Percentiles rank a stretch among this genome's conserved stretches.
These are phyloP conservation scores for Apostichopus californicus DNA, from an alignment of 35 echinoderm and acorn worm species.

Conservation along the genomic window DNA sequence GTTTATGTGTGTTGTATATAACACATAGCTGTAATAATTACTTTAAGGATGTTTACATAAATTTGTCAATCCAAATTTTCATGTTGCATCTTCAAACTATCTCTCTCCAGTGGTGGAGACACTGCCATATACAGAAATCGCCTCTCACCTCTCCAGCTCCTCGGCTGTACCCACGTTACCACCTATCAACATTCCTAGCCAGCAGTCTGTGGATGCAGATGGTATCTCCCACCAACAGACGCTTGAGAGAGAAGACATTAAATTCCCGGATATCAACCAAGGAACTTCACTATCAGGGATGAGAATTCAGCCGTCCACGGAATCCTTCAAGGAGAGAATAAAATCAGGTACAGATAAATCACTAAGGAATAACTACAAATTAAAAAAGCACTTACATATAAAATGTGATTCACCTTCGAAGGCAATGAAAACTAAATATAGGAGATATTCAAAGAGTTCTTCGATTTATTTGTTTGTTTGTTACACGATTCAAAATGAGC, in stretches of 20 bases:
- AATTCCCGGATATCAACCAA: constrained; percentile 12
- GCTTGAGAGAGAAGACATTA: not conserved
- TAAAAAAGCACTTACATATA: too few species aligned
- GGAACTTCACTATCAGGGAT: not conserved
- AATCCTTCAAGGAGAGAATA: not conserved
- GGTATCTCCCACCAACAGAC: not conserved
- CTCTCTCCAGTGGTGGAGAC: not conserved
- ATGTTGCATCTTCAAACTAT: not conserved
- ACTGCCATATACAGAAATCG: constrained; percentile 1
- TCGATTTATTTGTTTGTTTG: too few species aligned
- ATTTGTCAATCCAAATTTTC: not conserved
- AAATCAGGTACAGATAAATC: not conserved
- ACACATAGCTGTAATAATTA: too few species aligned
- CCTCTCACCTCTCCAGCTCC: not conserved
- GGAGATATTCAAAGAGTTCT: too few species aligned
- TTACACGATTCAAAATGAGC: too few species aligned
- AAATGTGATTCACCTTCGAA: too few species aligned
- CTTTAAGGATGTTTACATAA: too few species aligned
- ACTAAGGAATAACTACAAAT: too few species aligned
- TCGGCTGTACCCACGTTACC: not conserved
- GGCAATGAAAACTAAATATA: too few species aligned
- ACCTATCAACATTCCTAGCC: not conserved
- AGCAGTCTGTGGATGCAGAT: not conserved
- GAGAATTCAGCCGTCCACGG: not conserved
- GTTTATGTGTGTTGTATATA: too few species aligned